Base-by-base conservation (phyloP, 2,888 invertebrate species). In the Odontomyia ornata region DNA sequence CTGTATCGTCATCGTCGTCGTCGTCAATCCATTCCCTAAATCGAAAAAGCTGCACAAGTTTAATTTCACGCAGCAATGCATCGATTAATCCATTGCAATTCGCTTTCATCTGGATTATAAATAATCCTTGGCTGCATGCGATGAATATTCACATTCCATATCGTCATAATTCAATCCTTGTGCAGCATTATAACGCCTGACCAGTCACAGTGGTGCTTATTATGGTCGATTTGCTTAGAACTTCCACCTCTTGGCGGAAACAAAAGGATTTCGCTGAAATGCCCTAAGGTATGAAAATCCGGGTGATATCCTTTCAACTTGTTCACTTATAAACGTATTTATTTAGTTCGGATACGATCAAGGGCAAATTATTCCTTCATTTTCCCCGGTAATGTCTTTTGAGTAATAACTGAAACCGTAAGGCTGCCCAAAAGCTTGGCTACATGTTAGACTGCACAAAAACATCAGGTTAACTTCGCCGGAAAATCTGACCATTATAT, bases 401-500 rank as follows among this genome's bases (percentile, higher is more conserved):
- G 57, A 60, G 23, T 25, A 60, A 60, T 60, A 60, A n/a, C 30
- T n/a, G n/a, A 30, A 36, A 28, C 18, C 15, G 65, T 30, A 65
- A 65, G 11, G 4, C 65, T n/a, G 18, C 36, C 18, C 62, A 18
- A 30, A 27, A 36, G 36, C 52, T 18, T 18, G 60, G 25, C 21
- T 23, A 18, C 60, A 21, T n/a, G 23, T 21, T 25, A 15, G 15
- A 36, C 23, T 15, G 60, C 15, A 13, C 36, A 60, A 73, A 73
- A 57, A 43, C 43, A 18, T 30, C 15, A 25, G 60, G 43, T 73
- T 73, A 73, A 73, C 25, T 47, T 23, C 60, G 57, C 18, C 60
- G 60, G 73, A 57, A 60, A 73, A 60, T 73, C 36, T 36, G 36
- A 73, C 73, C 73, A 60, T 73, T 60, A 30, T 36, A 73, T 73